phyloP scores from a whole-genome alignment of 2,888 invertebrate species.

The Nephrotoma appendiculata region DNA sequence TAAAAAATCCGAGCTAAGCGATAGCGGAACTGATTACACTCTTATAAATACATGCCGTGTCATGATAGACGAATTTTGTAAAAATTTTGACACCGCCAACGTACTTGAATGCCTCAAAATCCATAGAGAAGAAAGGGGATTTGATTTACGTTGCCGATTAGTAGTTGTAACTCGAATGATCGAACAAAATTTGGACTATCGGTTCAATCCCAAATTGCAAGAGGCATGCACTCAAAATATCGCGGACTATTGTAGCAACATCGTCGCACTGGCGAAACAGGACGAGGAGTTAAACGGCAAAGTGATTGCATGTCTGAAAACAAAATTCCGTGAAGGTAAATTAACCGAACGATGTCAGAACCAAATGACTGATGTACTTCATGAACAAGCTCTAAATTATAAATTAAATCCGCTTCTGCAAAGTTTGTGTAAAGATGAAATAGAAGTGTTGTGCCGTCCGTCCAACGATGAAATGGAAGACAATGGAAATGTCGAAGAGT shows the following conservation, averaged over 20 bases:
- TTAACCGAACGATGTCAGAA: conserved; percentile 63
- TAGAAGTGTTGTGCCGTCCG: conserved; percentile 44
- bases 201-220: conserved; percentile 74
- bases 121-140: conserved; percentile 59
- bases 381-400: conserved; percentile 82
- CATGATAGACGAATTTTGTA: conserved; percentile 77
- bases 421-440: conserved; percentile 62
- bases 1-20: conserved; percentile 70
- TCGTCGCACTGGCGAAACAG: conserved; percentile 37
- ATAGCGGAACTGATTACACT: conserved; percentile 77
- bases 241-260: conserved; percentile 48
- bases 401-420: conserved; percentile 77
- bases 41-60: conserved; percentile 69
- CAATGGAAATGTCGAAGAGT: conserved; percentile 60
- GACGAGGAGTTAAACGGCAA: conserved; percentile 71
- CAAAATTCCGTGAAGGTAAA: conserved; percentile 58
- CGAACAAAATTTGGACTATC: conserved; percentile 79
- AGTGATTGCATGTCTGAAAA: conserved; percentile 66
- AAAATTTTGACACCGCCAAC: conserved; percentile 49
- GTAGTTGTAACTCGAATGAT: conserved; percentile 80
- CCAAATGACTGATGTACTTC: conserved; percentile 66
- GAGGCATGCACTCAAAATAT: conserved; percentile 72
- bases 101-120: conserved; percentile 65
- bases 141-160: conserved; percentile 69
- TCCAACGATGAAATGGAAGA: conserved; percentile 25